Evolutionary conservation across 2,113 vertebrate species (phyloP), one percentile per base, ranked within the genome.

Genomic region (Channa maculata): DNA sequence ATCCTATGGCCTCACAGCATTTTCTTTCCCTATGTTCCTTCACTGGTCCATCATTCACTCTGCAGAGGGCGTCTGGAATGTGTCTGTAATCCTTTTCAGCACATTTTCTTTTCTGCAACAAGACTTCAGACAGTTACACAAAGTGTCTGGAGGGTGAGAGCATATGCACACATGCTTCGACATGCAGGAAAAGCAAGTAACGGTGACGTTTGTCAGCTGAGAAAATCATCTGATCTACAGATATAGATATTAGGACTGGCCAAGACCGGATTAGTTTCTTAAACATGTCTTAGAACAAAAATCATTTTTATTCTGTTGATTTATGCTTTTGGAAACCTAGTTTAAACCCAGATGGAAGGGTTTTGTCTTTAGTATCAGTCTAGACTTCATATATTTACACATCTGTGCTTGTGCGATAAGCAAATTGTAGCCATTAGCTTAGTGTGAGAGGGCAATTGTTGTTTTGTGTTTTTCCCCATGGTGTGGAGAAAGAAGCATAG

Each of bases 371-470:
- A 6, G 70, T 86, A 88, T 88, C 82, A 83, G 80, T 80, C 82
- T 85, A 84, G 82, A 90, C 88, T 64, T 57, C 15, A 82, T 78
- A 70, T 85, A 69, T 82, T 90, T 87, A 82, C 88, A 91, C 90
- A 91, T 88, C 79, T 90, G 91, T 39, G 61, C 82, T 69, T 39
- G 55, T 50, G 58, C 36, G 85, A 90, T 91, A 89, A 91, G 89
- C 72, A 88, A 92, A 88, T 87, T 86, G 74, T 82, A 63, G 83
- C 81, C 46, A 86, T 90, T 87, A 83, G 77, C 34, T 52, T 78
- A 80, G 77, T 86, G 86, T 77, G 65, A 85, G 79, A 82, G 49
- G 75, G 72, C 75, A 71, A 67, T 83, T 83, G 39, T 41, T 41
- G 24, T 41, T 41, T 4, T 41, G 65, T 71, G 70, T 84, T 86